Evolutionary conservation across 2,797 vertebrate species (phyloP).

Genomic region (Periophthalmus magnuspinnatus): DNA sequence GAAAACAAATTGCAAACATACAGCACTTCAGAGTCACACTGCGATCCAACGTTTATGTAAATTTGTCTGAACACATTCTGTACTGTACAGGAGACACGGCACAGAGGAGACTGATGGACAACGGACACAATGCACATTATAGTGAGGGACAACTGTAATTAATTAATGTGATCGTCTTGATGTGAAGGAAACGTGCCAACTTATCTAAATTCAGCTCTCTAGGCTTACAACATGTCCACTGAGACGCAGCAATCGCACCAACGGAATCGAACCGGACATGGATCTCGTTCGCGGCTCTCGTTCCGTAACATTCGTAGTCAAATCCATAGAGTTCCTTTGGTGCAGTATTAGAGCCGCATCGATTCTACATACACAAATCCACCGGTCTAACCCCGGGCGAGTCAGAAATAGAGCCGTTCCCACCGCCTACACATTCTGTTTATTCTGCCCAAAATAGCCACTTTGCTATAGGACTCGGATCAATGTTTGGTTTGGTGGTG

Average conservation of each 20-base stretch:
- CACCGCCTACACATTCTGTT: conserved; percentile 6
- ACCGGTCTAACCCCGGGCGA: not conserved
- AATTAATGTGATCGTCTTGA: too few species aligned
- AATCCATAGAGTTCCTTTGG: conserved; percentile 3
- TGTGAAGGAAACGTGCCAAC: not conserved
- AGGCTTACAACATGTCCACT: too few species aligned
- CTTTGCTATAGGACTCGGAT: conserved; percentile 12
- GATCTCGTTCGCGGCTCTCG: conserved; percentile 1
- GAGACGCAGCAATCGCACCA: not conserved
- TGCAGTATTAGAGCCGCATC: conserved; percentile 27
- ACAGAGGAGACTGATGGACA: too few species aligned
- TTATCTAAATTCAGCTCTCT: not conserved
- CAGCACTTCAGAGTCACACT: too few species aligned
- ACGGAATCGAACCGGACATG: not conserved
- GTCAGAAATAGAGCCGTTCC: conserved; percentile 18
- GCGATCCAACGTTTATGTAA: too few species aligned
- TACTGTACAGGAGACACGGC: too few species aligned
- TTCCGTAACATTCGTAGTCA: not conserved
- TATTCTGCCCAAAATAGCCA: conserved; percentile 29
- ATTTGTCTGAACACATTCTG: too few species aligned
- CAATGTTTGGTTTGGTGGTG: conserved; percentile 14
- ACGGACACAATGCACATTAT: too few species aligned
- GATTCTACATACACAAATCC: conserved; percentile 19
- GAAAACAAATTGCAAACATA: too few species aligned
- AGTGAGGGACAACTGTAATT: too few species aligned